A percentile compares a stretch with the other conserved stretches of the same genome.
These are phyloP conservation scores for Lepidochitona cinerea DNA, from an alignment of 2,888 invertebrate species.

Conservation along the genomic window DNA sequence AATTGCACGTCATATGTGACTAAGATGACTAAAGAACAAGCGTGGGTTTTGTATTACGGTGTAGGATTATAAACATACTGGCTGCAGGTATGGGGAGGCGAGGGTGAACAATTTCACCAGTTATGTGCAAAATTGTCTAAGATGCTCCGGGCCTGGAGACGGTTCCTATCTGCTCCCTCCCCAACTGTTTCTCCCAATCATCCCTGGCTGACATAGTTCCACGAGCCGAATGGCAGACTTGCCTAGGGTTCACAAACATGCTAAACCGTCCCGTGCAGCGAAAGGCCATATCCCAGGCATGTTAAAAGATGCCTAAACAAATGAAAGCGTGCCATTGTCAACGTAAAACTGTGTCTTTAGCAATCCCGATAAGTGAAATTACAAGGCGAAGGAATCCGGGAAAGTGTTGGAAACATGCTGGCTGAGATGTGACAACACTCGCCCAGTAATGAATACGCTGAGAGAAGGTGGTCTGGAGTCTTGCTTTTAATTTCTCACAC, in stretches of 20 bases:
- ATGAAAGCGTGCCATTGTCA: conserved; percentile 3
- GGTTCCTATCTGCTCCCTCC: background rate
- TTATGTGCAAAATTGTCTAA: too few relatives aligned
- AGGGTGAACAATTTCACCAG: too few relatives aligned
- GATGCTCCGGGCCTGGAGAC: background rate
- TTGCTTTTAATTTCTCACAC: background rate
- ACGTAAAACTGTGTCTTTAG: conserved; percentile 5
- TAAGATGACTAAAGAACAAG: too few relatives aligned
- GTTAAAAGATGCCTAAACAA: conserved; percentile 5
- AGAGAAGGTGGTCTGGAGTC: background rate
- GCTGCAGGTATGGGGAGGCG: too few relatives aligned
- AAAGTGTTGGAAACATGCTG: background rate
- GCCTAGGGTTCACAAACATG: background rate
- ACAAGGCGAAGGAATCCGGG: background rate
- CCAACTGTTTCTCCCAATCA: background rate
- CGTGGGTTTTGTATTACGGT: too few relatives aligned
- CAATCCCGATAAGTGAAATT: background rate
- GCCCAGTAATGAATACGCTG: background rate
- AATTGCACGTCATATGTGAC: too few relatives aligned
- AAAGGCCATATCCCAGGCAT: background rate
- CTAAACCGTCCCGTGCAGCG: too few relatives aligned
- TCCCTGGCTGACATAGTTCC: background rate
- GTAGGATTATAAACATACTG: too few relatives aligned
- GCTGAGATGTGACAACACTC: too few relatives aligned
- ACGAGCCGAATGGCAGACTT: background rate